Conservation (phyloP, 2,113 vertebrate genomes). For the Isichthys henryi region DNA sequence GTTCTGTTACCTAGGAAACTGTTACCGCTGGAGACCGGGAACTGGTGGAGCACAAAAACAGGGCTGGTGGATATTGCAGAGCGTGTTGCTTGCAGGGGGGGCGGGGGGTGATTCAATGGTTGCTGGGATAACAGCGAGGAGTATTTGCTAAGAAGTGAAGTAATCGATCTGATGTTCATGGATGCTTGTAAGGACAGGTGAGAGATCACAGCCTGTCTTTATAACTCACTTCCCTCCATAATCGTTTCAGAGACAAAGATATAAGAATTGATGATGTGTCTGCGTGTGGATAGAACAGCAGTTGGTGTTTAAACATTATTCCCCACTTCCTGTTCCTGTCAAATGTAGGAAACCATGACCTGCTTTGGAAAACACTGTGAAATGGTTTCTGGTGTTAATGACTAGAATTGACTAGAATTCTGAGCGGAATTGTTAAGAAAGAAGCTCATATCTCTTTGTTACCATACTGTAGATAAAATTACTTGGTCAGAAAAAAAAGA, state of each 20-base stretch:
- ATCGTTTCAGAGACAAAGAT: background rate
- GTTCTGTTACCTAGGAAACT: slow-evolving; percentile 60
- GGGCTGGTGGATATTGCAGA: slow-evolving; percentile 32
- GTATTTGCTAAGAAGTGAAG: slow-evolving; percentile 18
- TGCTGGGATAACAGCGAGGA: slow-evolving; percentile 27
- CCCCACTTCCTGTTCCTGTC: background rate
- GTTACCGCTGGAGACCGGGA: slow-evolving; percentile 56
- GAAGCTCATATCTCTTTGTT: background rate
- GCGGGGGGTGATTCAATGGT: slow-evolving; percentile 39
- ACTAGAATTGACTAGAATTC: background rate
- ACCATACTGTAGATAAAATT: background rate
- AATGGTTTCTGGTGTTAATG: background rate
- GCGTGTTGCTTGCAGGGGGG: slow-evolving; percentile 12
- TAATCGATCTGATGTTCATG: slow-evolving; percentile 16
- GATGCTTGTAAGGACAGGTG: slow-evolving; percentile 7
- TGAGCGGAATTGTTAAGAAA: background rate
- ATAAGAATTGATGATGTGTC: background rate
- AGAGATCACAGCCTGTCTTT: background rate
- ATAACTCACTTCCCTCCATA: slow-evolving; percentile 11
- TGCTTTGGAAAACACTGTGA: background rate
- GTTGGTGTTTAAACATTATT: background rate
- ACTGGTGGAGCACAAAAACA: slow-evolving; percentile 42
- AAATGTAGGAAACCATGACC: background rate
- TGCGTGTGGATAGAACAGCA: background rate
- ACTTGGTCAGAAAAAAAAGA: background rate